These are phyloP conservation scores for Exephanes ischioxanthus DNA, from an alignment of 2,888 invertebrate species.

Conservation along the genomic window DNA sequence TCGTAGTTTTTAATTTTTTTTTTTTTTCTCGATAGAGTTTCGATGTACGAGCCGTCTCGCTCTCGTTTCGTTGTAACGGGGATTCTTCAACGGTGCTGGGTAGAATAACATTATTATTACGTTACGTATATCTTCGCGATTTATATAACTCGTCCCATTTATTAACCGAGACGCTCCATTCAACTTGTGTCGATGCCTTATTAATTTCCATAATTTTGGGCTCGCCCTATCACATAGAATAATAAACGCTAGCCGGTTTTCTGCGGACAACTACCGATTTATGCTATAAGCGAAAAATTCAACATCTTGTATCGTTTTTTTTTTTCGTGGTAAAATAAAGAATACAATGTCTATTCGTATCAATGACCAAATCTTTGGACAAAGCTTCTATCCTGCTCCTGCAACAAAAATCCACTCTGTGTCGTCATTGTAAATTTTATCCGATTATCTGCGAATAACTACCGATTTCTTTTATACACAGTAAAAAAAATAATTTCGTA, in stretches of 20 bases:
- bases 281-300: neutral
- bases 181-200: slow-evolving; percentile 17
- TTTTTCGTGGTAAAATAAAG: slow-evolving; percentile 47
- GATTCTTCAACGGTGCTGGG: slow-evolving; percentile 55
- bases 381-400: neutral
- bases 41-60: slow-evolving; percentile 2
- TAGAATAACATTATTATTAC: slow-evolving; percentile 33
- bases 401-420: neutral
- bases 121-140: slow-evolving; percentile 24
- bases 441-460: neutral
- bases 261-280: slow-evolving; percentile 2
- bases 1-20: slow-evolving; percentile 19
- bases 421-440: neutral
- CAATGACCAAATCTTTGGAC: neutral
- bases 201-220: slow-evolving; percentile 26
- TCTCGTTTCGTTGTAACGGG: slow-evolving; percentile 41
- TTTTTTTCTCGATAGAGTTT: slow-evolving; percentile 18
- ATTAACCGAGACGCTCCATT: slow-evolving; percentile 28
- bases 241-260: neutral
- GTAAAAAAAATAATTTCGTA: too few species aligned
- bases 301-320: slow-evolving; percentile 15
- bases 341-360: slow-evolving; percentile 16
- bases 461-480: neutral
- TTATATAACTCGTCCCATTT: slow-evolving; percentile 8
- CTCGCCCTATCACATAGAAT: slow-evolving; percentile 13